These are phyloP conservation scores for Lasioglossum malachurum DNA, from an alignment of 2,888 invertebrate species.

Conservation along the genomic window DNA sequence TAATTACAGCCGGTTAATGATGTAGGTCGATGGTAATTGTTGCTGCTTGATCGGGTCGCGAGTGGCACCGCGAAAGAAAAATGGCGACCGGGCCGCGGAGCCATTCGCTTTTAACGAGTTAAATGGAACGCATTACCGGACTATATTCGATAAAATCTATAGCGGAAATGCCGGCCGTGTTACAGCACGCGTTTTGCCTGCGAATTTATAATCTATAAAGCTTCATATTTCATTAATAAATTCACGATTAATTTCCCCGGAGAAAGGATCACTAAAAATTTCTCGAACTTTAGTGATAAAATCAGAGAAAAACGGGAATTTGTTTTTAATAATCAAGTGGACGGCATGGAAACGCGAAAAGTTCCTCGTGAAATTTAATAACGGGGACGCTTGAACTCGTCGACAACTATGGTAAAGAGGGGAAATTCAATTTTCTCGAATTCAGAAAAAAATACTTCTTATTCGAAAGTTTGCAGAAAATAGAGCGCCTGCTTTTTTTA, in stretches of 20 bases:
- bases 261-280: not conserved
- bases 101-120: conserved; percentile 1
- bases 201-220: conserved; percentile 9
- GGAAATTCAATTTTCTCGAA: not conserved
- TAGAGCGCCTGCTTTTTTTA: not conserved
- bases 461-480: not conserved
- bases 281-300: not conserved
- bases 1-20: conserved; percentile 42
- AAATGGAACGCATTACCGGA: conserved; percentile 27
- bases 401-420: not conserved
- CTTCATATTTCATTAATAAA: not conserved
- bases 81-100: not conserved
- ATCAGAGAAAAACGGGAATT: not conserved
- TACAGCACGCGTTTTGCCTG: not conserved
- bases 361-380: conserved; percentile 46
- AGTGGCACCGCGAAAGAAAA: conserved; percentile 29
- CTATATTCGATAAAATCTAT: not conserved
- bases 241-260: not conserved
- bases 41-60: conserved; percentile 35
- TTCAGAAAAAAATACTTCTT: not conserved
- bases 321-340: conserved; percentile 49
- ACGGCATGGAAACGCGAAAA: conserved; percentile 21
- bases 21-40: conserved; percentile 57
- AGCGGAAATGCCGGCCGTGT: not conserved
- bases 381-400: conserved; percentile 14